A percentile compares a stretch with the other conserved stretches of the same genome.
Evolutionary conservation across 1,140 invertebrate species (phyloP).

Genomic region (Aphelinus certus): DNA sequence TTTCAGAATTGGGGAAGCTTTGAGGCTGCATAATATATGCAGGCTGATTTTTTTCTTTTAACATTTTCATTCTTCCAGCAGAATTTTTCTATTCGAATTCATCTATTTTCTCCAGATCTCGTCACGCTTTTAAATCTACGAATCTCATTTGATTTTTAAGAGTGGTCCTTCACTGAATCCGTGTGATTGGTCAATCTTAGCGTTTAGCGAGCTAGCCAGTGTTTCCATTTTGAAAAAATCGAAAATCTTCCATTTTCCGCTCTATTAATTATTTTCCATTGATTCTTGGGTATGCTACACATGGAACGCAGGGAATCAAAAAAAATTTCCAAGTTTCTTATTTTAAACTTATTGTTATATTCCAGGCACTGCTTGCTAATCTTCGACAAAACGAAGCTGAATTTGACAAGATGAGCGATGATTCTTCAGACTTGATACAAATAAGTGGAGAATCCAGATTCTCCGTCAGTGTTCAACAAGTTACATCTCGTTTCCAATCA

Average conservation of each 20-base stretch:
- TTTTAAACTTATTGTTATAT: conserved; percentile 45
- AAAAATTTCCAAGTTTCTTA: neutral
- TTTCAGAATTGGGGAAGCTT: conserved; percentile 19
- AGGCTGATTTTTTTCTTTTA: conserved; percentile 12
- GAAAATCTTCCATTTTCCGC: no score
- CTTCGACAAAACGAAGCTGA: conserved; percentile 85
- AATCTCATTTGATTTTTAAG: conserved; percentile 11
- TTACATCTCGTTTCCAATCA: conserved; percentile 90
- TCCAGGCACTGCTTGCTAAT: conserved; percentile 78
- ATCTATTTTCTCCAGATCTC: no score
- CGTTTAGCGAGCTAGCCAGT: no score
- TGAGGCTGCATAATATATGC: neutral
- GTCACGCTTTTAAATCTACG: conserved; percentile 11
- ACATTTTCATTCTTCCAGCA: conserved; percentile 23
- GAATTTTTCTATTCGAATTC: conserved; percentile 12
- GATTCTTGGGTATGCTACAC: conserved; percentile 35
- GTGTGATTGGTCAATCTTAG: no score
- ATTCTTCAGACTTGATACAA: conserved; percentile 87
- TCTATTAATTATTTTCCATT: no score
- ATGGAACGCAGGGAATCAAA: neutral
- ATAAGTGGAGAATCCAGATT: conserved; percentile 89
- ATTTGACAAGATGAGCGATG: conserved; percentile 88
- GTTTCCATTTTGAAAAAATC: no score
- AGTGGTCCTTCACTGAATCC: no score
- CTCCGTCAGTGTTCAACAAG: conserved; percentile 91